Conservation (phyloP, 2,888 invertebrate genomes). For the Tanytarsus gracilentus region DNA sequence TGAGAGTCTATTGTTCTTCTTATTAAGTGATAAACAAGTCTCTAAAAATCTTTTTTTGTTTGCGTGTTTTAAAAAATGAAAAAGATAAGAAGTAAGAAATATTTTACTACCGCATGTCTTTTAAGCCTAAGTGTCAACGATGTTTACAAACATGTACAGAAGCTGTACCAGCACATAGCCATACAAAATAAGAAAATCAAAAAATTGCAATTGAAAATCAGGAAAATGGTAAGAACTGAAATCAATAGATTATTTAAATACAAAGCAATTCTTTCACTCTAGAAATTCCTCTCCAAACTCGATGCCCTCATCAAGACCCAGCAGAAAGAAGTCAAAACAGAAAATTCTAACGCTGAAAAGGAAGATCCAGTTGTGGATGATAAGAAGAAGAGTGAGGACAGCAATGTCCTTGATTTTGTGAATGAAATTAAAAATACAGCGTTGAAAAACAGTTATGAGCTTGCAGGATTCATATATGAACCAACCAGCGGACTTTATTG, state of each 20-base stretch:
- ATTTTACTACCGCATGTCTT: background rate
- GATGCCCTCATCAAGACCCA: constrained; percentile 35
- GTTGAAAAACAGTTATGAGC: constrained; percentile 62
- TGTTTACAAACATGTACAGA: constrained; percentile 20
- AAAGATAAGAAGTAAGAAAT: constrained; percentile 7
- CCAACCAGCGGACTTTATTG: constrained; percentile 64
- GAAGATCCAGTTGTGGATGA: constrained; percentile 29
- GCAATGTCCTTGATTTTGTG: constrained; percentile 46
- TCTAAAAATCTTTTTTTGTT: too few species aligned
- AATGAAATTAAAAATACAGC: constrained; percentile 65
- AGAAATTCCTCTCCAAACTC: constrained; percentile 22
- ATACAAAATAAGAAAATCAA: constrained; percentile 23
- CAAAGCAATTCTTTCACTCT: background rate
- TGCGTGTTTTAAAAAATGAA: background rate
- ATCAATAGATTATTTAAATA: constrained; percentile 30
- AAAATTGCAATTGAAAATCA: constrained; percentile 13
- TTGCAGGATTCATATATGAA: constrained; percentile 76
- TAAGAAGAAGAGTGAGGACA: constrained; percentile 34
- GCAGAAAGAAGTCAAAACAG: constrained; percentile 8
- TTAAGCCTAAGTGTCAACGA: constrained; percentile 16
- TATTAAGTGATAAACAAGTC: background rate
- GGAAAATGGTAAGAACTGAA: constrained; percentile 17
- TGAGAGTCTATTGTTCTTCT: too few species aligned
- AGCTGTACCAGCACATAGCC: constrained; percentile 18
- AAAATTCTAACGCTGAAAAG: background rate